Percentiles rank a stretch among this genome's conserved stretches.
phyloP scores from a whole-genome alignment of 2,113 vertebrate genomes.

The Nanorana parkeri region DNA sequence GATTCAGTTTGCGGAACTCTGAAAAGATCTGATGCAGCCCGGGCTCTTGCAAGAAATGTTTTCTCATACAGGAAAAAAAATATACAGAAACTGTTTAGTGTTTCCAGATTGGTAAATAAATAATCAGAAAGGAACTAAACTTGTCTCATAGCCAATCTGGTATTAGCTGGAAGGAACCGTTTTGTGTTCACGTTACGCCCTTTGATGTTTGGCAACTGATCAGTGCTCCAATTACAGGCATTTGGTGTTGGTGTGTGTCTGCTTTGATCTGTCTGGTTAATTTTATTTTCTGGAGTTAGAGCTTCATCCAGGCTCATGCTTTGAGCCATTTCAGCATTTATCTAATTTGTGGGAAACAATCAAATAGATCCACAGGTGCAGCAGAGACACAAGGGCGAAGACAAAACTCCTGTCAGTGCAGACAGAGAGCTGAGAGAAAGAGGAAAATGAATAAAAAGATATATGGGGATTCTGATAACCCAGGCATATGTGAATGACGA shows the following conservation, averaged over 20 bases:
- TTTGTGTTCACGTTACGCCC: slow-evolving; percentile 66
- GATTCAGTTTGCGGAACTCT: slow-evolving; percentile 71
- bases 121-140: slow-evolving; percentile 53
- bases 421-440: not conserved
- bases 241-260: slow-evolving; percentile 77
- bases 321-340: slow-evolving; percentile 67
- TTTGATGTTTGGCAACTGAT: slow-evolving; percentile 87
- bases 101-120: slow-evolving; percentile 2
- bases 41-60: slow-evolving; percentile 57
- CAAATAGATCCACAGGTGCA: slow-evolving; percentile 68
- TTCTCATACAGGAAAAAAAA: slow-evolving; percentile 28
- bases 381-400: slow-evolving; percentile 63
- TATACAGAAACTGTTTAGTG: slow-evolving; percentile 9
- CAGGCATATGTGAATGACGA: no score
- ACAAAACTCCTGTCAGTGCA: not conserved
- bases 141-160: slow-evolving; percentile 2
- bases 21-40: slow-evolving; percentile 65
- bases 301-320: slow-evolving; percentile 77
- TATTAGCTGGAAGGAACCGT: slow-evolving; percentile 70
- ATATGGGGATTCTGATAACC: no score
- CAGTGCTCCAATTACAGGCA: slow-evolving; percentile 88
- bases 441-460: not conserved
- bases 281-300: slow-evolving; percentile 80
- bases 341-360: slow-evolving; percentile 52
- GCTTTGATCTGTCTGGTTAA: slow-evolving; percentile 86